Evolutionary conservation across 2,113 vertebrate genomes (phyloP).

Genomic region (Pseudopodoces humilis): DNA sequence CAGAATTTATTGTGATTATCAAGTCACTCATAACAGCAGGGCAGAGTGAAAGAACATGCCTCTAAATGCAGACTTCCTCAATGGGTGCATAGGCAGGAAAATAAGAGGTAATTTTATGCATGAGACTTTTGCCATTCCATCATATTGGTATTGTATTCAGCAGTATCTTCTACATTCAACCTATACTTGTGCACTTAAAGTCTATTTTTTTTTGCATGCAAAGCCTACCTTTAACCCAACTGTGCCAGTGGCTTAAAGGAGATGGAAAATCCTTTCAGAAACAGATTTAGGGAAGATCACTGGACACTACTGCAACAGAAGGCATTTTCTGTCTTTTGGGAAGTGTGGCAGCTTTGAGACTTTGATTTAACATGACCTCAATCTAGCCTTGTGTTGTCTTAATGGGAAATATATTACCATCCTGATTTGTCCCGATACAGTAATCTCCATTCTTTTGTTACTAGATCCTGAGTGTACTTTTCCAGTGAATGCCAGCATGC

Average conservation of each 20-base stretch:
- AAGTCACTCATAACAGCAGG: neutral
- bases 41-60: neutral
- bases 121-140: neutral
- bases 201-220: neutral
- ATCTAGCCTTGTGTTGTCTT: neutral
- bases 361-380: neutral
- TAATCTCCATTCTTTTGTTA: neutral
- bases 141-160: neutral
- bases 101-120: neutral
- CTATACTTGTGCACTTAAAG: neutral
- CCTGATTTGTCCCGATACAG: constrained; percentile 30
- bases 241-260: neutral
- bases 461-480: neutral
- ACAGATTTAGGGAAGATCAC: neutral
- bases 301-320: neutral
- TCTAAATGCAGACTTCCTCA: neutral
- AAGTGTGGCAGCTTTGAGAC: neutral
- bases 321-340: neutral
- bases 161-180: neutral
- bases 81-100: neutral
- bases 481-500: constrained; percentile 7
- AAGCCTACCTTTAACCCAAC: neutral
- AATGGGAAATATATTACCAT: neutral
- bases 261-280: neutral
- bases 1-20: neutral